These are phyloP conservation scores for Salvator merianae DNA, from an alignment of 2,113 vertebrate genomes.

Conservation along the genomic window DNA sequence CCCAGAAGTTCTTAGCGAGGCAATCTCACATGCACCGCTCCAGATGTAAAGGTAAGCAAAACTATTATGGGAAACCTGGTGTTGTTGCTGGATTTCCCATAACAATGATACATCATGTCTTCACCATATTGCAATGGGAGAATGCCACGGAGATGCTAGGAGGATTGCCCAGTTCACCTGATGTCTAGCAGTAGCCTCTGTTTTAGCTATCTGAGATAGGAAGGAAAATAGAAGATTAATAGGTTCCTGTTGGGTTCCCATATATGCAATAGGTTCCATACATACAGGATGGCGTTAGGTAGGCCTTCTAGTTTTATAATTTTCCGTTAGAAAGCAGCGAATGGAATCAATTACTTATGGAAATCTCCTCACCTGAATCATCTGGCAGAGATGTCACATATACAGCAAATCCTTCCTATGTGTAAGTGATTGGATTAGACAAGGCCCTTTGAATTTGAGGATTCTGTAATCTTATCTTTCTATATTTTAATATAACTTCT, in stretches of 20 bases:
- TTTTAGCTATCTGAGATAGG: neutral
- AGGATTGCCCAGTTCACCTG: too few relatives aligned
- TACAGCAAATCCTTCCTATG: conserved; percentile 1
- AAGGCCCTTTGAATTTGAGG: conserved; percentile 4
- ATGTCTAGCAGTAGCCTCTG: too few relatives aligned
- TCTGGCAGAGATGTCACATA: neutral
- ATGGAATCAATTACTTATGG: neutral
- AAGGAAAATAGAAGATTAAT: neutral
- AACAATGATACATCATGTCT: too few relatives aligned
- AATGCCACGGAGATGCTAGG: too few relatives aligned
- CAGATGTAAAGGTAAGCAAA: too few relatives aligned
- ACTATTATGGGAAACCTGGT: too few relatives aligned
- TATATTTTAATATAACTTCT: neutral
- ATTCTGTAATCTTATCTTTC: neutral
- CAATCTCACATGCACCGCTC: too few relatives aligned
- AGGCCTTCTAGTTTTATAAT: neutral
- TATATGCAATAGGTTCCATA: neutral
- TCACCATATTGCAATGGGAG: too few relatives aligned
- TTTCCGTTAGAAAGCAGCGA: neutral
- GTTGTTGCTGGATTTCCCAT: too few relatives aligned
- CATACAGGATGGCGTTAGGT: neutral
- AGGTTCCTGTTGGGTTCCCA: neutral
- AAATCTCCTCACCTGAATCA: neutral
- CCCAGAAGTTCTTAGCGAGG: too few relatives aligned
- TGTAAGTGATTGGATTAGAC: conserved; percentile 2